A percentile compares a stretch with the other conserved stretches of the same genome.
Conservation (phyloP, 2,888 invertebrate species). For the Meiosimyza decipiens region DNA sequence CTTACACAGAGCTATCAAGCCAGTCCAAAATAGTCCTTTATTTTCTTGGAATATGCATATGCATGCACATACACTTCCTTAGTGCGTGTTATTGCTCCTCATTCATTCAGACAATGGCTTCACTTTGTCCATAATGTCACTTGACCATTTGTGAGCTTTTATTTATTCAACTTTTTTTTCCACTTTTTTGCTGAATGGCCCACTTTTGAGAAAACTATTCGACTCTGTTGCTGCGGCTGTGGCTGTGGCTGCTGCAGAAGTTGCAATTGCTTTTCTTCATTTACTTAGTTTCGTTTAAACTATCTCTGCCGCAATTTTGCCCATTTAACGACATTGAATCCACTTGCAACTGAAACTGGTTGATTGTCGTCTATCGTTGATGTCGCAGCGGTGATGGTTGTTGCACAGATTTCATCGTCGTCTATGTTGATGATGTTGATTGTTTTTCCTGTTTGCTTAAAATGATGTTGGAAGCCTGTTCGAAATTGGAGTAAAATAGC, state of each 20-base stretch:
- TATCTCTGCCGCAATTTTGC: constrained; percentile 12
- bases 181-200: background rate
- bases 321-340: constrained; percentile 30
- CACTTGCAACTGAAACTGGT: constrained; percentile 13
- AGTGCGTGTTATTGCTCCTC: too few species aligned
- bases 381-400: constrained; percentile 1
- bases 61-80: too few species aligned
- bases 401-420: constrained; percentile 15
- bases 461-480: constrained; percentile 46
- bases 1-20: too few species aligned
- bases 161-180: too few species aligned
- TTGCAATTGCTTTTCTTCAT: background rate
- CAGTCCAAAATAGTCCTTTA: too few species aligned
- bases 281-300: constrained; percentile 28
- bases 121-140: too few species aligned
- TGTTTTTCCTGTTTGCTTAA: constrained; percentile 54
- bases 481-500: constrained; percentile 27
- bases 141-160: too few species aligned
- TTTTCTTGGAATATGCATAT: too few species aligned
- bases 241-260: background rate
- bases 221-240: background rate
- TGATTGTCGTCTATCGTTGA: background rate
- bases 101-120: too few species aligned
- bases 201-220: background rate
- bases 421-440: constrained; percentile 40